Base-by-base conservation (phyloP, 2,113 vertebrate species). In the Phyllopteryx taeniolatus region DNA sequence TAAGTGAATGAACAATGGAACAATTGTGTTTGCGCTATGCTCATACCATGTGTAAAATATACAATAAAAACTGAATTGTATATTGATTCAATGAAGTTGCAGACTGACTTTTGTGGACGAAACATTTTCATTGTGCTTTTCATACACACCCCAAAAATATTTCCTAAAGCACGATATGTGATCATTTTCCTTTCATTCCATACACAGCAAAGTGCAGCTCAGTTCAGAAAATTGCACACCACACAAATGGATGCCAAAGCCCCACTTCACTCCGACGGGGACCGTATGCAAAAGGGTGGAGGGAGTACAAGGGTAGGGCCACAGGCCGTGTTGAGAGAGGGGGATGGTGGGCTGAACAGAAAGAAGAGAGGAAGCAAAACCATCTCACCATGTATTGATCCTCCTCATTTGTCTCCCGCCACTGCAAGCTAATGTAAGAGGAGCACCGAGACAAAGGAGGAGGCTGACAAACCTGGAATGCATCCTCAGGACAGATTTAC, bases 181-280 rank as follows among this genome's bases (percentile, higher is more conserved):
- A 22, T 14, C 17, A 69, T 44, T 73, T 57, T 43, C 47, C 56
- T 46, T 22, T 4, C 19, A 51, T 70, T 73, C 56, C 42, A 47
- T 44, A 33, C 54, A 63, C 67, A 80, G 70, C 33, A 62, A 46
- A 49, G 60, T 8, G 35, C 64, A 67, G 78, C 15, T 14, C 19
- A 0, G 73, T 71, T 77, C 71, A 81, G 53, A 66, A 63, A 35
- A 78, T 76, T 78, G 74, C 70, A 63, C 69, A 72, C 44, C 17
- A 49, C 46, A 72, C 43, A 78, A 84, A 87, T 88, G 79, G 56
- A 91, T 88, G 82, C 67, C 80, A 78, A 80, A 84, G 85, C 77
- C 73, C 79, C 70, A 71, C 71, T 72, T 86, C 82, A 66, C 67
- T 74, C 43, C 51, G 20, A 70, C 47, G 67, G 69, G 47, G 63